Evolutionary conservation across 2,113 vertebrate species (phyloP).

Genomic region (Crotalus helleri): DNA sequence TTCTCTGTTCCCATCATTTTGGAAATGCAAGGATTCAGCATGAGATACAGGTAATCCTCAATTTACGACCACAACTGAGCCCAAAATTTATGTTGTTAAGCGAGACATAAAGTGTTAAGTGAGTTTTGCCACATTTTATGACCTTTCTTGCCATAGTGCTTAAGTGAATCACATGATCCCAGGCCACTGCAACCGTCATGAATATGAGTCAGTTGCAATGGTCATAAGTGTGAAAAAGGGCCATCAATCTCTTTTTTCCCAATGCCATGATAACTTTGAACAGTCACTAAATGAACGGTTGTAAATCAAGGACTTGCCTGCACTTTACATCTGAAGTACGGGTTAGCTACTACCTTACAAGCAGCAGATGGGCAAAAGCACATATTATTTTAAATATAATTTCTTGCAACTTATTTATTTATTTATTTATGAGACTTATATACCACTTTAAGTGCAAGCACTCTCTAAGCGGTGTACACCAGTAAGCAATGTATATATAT

Average conservation of each 20-base stretch:
- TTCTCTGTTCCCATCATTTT: neutral
- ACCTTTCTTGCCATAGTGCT: neutral
- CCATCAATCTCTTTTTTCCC: neutral
- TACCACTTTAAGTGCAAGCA: too few species aligned
- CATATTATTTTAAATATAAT: neutral
- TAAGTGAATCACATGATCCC: neutral
- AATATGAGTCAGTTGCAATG: neutral
- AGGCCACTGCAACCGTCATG: neutral
- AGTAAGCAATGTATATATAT: too few species aligned
- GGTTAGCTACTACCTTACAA: neutral
- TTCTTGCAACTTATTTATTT: neutral
- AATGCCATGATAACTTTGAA: neutral
- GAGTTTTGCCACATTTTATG: neutral
- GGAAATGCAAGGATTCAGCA: neutral
- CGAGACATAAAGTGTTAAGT: neutral
- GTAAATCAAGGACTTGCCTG: neutral
- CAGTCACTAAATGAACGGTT: neutral
- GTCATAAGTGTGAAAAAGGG: neutral
- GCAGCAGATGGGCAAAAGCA: neutral
- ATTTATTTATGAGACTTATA: too few species aligned
- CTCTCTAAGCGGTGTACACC: too few species aligned
- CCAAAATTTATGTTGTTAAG: neutral
- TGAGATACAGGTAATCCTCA: neutral
- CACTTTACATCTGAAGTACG: neutral
- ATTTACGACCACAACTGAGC: neutral